These are phyloP conservation scores for Dicaeum eximium DNA, from an alignment of 2,113 vertebrate genomes.

Conservation along the genomic window DNA sequence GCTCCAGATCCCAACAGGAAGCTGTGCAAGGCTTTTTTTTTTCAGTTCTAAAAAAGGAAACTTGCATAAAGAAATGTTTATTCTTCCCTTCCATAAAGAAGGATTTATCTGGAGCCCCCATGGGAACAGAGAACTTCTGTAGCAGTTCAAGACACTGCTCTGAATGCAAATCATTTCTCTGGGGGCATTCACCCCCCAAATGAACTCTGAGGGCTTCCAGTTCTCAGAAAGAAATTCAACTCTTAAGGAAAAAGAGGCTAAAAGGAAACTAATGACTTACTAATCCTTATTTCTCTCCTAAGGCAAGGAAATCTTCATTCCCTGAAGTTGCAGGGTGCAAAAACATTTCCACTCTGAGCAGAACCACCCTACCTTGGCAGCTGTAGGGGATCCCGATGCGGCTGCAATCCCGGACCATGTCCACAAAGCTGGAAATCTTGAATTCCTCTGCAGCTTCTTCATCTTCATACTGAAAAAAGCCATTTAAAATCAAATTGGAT, in stretches of 20 bases:
- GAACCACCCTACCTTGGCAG: slow-evolving; percentile 77
- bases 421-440: slow-evolving; percentile 96
- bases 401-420: slow-evolving; percentile 93
- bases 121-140: slow-evolving; percentile 33
- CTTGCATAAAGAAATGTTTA: slow-evolving; percentile 41
- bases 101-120: slow-evolving; percentile 8
- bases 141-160: background rate
- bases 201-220: background rate
- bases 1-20: slow-evolving; percentile 51
- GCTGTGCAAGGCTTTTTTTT: background rate
- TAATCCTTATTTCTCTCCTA: background rate
- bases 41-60: slow-evolving; percentile 52
- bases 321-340: background rate
- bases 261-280: background rate
- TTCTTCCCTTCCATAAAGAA: slow-evolving; percentile 38
- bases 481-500: background rate
- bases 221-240: background rate
- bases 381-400: slow-evolving; percentile 91
- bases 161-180: slow-evolving; percentile 31
- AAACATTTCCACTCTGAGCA: background rate
- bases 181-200: background rate
- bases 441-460: slow-evolving; percentile 96
- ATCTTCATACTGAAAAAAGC: slow-evolving; percentile 85
- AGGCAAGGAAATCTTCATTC: background rate
- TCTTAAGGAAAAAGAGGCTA: background rate